Evolutionary conservation across 2,888 invertebrate species (phyloP), one percentile per base, ranked within the genome.

Genomic region (Rhagophthalmus giganteus): DNA sequence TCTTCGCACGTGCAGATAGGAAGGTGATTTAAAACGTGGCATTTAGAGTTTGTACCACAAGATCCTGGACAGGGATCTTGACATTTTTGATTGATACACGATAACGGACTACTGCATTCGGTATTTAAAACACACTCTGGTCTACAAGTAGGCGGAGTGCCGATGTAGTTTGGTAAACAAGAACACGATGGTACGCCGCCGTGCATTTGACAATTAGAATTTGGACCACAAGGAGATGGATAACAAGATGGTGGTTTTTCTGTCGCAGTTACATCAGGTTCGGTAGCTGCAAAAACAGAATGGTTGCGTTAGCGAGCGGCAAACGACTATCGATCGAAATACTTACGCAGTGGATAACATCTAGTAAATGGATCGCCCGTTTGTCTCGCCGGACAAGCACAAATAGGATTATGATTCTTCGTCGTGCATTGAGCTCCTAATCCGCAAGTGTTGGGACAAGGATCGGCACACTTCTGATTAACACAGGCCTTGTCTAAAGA

Each of bases 401-500:
- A 94, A 55, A 91, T 89, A 2, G 92, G 91, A 66, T 87, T 90
- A 71, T 93, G 92, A 70, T 91, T 90, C 68, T 85, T 86, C 0
- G 87, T 87, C 34, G 84, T 83, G 67, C 94, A 94, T 59, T 88
- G 84, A 1, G 93, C 91, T 62, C 87, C 84, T 38, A 88, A 78
- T n/a, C 93, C 93, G 69, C 93, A 93, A 0, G 90, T 90, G 59
- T 90, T 88, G 8, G 87, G 86, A 65, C 94, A 94, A 26, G 94
- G 93, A 76, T 94, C 90, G 6, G 86, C 83, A 70, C 94, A 94
- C 74, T 86, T 88, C 64, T 88, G 87, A 70, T 90, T 89, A 25
- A 91, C 80, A 63, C 94, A 94, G 10, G 93, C 91, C 60, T 86
- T 84, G 50, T 90, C 88, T 8, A 81, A 71, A 12, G 88, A 82